A percentile compares a stretch with the other conserved stretches of the same genome.
phyloP scores from a whole-genome alignment of 2,797 vertebrate genomes.

The Antrozous pallidus region DNA sequence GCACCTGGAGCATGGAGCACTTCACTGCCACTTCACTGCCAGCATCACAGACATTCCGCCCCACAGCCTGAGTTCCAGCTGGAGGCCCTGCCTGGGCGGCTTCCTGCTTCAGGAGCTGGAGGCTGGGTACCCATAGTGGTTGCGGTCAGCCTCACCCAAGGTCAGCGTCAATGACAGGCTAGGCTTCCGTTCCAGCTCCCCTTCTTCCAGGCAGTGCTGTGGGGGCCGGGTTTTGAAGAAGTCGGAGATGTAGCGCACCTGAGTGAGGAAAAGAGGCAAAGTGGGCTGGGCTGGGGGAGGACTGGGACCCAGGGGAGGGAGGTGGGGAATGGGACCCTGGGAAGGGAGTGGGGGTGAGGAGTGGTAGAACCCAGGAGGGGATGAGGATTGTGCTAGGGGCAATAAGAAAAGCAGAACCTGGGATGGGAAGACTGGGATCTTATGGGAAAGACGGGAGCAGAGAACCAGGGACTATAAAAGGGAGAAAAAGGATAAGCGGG shows the following conservation, averaged over 20 bases:
- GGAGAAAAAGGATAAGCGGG: not conserved
- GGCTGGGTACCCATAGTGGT: constrained; percentile 87
- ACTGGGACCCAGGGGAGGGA: not conserved
- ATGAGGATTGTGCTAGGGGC: accelerated
- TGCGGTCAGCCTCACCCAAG: constrained; percentile 85
- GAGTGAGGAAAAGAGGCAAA: accelerated
- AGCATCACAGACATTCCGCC: accelerated
- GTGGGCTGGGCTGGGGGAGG: accelerated
- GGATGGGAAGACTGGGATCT: not conserved
- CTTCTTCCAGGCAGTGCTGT: constrained; percentile 68
- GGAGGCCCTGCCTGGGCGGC: not conserved
- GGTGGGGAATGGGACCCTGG: not conserved
- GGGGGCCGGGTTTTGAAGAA: constrained; percentile 91
- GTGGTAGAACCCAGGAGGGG: not conserved
- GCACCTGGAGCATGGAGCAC: accelerated
- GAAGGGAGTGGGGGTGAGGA: no score
- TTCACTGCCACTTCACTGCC: not conserved
- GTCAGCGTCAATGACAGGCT: constrained; percentile 85
- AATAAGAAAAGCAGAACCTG: not conserved
- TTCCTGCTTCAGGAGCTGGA: constrained; percentile 78
- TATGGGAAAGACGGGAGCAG: not conserved
- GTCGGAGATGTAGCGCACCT: constrained; percentile 92
- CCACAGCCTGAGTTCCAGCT: not conserved
- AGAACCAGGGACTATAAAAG: not conserved
- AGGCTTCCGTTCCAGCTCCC: constrained; percentile 86